Base-by-base conservation (phyloP, 1,140 invertebrate genomes). In the Anastrepha ludens region DNA sequence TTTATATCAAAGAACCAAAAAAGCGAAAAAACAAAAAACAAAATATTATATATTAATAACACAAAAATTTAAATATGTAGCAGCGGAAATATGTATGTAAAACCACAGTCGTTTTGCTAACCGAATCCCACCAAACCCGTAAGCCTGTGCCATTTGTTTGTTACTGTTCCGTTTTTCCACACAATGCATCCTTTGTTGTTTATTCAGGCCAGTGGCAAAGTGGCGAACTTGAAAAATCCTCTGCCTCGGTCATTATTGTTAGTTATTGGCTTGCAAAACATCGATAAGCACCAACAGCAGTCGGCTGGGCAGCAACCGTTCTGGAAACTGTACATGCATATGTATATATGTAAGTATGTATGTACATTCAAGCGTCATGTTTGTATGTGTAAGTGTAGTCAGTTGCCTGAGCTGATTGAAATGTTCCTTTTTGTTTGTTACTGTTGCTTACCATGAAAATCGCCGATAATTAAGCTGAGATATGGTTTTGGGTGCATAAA, bases 141-240 rank as follows among this genome's bases (percentile, higher is more conserved):
- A 29, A 58, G 5, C 47, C 50, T 11, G 8, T 17, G 47, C 74
- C 74, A 81, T 81, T 55, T 55, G 55, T 55, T 55, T 29, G 50
- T n/a, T 81, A 58, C 5, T 55, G 47, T 55, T 47, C 74, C 74
- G 47, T 55, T 81, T 81, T 81, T 81, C 44, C 74, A 81, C 47
- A 81, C 47, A 81, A 81, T 81, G 47, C 44, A 20, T 20, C 74
- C 74, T 81, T 81, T 81, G 50, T 81, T 81, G 47, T 81, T 81
- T 58, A 81, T 81, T 81, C 74, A 81, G 74, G 74, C 74, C 74
- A 81, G 47, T 81, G 74, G 47, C 74, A 81, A 81, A 58, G 74
- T 55, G n/a, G 74, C 74, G 74, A 81, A 81, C 74, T 81, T 81
- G 74, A 81, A 81, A 81, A 81, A 81, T 29, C 74, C 55, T 81